Evolutionary conservation across 2,797 vertebrate genomes (phyloP).

Genomic region (Silurus aristotelis): DNA sequence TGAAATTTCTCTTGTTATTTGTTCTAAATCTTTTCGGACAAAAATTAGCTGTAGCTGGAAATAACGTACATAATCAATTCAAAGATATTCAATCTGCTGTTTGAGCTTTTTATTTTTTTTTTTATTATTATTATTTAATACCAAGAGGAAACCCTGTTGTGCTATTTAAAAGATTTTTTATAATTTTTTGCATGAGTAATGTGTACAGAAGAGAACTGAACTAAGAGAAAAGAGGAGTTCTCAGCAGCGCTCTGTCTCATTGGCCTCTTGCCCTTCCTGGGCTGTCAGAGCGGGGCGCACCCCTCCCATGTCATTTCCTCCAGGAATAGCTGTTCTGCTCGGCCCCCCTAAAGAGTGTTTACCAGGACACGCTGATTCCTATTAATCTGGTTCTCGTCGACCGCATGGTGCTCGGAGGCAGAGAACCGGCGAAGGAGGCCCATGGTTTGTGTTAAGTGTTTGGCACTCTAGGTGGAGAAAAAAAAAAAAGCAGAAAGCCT

Average conservation of each 20-base stretch:
- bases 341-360: constrained; percentile 80
- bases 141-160: constrained; percentile 53
- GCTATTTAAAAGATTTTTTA: neutral
- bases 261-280: constrained; percentile 75
- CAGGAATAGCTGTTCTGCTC: constrained; percentile 62
- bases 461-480: constrained; percentile 59
- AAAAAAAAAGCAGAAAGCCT: constrained; percentile 60
- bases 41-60: neutral
- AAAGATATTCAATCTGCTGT: neutral
- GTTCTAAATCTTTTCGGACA: constrained; percentile 9
- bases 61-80: no score
- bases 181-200: constrained; percentile 57
- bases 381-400: constrained; percentile 92
- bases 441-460: constrained; percentile 63
- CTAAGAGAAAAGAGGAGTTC: constrained; percentile 55
- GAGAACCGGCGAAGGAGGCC: constrained; percentile 24
- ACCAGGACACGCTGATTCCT: constrained; percentile 87
- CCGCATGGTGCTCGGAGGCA: neutral
- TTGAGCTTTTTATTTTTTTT: neutral
- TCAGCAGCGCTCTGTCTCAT: constrained; percentile 49
- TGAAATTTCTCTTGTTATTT: constrained; percentile 12
- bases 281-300: constrained; percentile 35
- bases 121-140: constrained; percentile 23
- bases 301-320: constrained; percentile 60
- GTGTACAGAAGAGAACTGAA: constrained; percentile 63